Base-by-base conservation (phyloP, 2,888 invertebrate genomes). In the Lycophotia porphyrea region DNA sequence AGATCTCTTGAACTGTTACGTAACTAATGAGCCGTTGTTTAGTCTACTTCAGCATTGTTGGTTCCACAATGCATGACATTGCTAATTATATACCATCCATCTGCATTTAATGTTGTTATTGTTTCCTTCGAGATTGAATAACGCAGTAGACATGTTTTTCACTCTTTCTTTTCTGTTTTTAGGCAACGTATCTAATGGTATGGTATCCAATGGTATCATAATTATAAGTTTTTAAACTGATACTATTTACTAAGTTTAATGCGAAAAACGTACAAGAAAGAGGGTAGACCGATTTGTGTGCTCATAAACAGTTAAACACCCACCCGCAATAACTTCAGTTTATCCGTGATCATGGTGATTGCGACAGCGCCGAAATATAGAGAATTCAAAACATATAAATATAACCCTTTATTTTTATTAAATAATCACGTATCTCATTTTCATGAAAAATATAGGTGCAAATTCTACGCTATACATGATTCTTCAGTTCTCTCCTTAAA, bases 1-100 rank as follows among this genome's bases (percentile, higher is more conserved):
- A 42, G 60, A 68, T 71, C 66, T 65, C 42, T 84, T 75, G 80
- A 80, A 71, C 70, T 82, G 71, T 84, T 65, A 84, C 64, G 75
- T 55, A 71, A 84, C 68, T 65, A 80, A 84, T 84, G 80, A 71
- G 42, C 60, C 67, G 75, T 75, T 65, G 55, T 70, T 60, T 42
- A 44, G 74, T 73, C 68, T 81, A 47, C 63, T 84, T 80, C 47
- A 71, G 70, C 58, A 65, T 69, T 80, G 80, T 84, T 68, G 8
- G 27, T 64, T 75, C 44, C 39, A 75, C 70, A 79, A 68, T 67
- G 47, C 63, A 66, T 73, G 73, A 77, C 31, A 63, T 71, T 39
- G 73, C 21, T 69, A 47, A 68, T 73, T 47, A 27, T 63, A 67
- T 52, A 27, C 34, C 36, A 34, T 61, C 39, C 36, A 34, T 73